These are phyloP conservation scores for Cryptotis parvus DNA, from an alignment of 2,113 vertebrate genomes.

Conservation along the genomic window DNA sequence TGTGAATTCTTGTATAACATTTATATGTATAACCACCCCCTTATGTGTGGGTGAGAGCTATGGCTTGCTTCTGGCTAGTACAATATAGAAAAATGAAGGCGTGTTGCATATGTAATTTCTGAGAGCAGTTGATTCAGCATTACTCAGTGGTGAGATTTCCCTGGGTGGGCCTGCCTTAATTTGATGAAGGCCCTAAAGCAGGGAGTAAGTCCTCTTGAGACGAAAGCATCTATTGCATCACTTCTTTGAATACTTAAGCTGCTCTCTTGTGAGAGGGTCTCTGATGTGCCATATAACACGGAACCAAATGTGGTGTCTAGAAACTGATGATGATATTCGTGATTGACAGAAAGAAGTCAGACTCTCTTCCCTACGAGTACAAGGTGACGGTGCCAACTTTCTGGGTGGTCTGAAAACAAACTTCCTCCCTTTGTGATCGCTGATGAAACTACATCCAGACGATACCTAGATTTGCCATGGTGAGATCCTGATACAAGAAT, in stretches of 20 bases:
- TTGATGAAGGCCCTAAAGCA: not conserved
- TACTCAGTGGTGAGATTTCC: constrained; percentile 1
- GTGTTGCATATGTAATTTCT: not conserved
- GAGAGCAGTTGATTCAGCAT: not conserved
- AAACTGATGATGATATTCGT: not conserved
- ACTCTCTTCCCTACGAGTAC: not conserved
- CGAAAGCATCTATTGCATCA: not conserved
- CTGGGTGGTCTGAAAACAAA: not conserved
- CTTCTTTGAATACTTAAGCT: constrained; percentile 28
- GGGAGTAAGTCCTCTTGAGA: not conserved
- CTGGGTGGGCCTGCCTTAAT: not conserved
- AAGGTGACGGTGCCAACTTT: not conserved
- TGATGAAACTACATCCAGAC: not conserved
- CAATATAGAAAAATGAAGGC: not conserved
- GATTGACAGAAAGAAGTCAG: not conserved
- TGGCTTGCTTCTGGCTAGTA: not conserved
- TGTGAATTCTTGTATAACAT: no score
- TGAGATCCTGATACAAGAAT: not conserved
- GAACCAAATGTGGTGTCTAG: not conserved
- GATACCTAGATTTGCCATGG: not conserved
- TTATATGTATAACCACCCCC: not conserved
- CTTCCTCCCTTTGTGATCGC: not conserved
- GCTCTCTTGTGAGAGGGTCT: no score
- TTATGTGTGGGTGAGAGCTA: not conserved
- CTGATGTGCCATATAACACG: not conserved